Percentiles rank a stretch among this genome's conserved stretches.
Conservation (phyloP, 1,140 invertebrate species). For the Acyrthosiphon pisum region DNA sequence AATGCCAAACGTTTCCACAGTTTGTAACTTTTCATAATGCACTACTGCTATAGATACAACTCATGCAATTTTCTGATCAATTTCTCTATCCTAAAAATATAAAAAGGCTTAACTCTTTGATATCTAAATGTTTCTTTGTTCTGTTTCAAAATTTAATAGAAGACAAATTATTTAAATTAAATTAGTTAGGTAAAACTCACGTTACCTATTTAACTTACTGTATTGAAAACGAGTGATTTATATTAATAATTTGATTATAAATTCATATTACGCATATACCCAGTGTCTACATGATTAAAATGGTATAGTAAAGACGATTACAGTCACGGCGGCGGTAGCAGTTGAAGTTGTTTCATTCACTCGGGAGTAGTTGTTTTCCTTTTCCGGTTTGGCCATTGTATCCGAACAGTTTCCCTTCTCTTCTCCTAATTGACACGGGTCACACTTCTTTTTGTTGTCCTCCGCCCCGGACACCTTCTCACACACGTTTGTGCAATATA, state of each 20-base stretch:
- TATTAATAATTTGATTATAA: not conserved
- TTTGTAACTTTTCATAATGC: too few relatives aligned
- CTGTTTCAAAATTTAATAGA: not conserved
- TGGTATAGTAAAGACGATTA: not conserved
- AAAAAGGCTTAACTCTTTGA: not conserved
- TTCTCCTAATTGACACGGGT: slow-evolving; percentile 37
- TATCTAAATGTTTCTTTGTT: not conserved
- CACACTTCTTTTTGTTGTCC: slow-evolving; percentile 24
- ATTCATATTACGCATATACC: not conserved
- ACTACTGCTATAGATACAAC: too few relatives aligned
- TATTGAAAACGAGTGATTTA: not conserved
- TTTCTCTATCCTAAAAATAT: too few relatives aligned
- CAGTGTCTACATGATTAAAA: not conserved
- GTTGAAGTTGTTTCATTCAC: not conserved
- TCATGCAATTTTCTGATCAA: too few relatives aligned
- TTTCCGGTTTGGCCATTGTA: slow-evolving; percentile 25
- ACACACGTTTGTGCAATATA: slow-evolving; percentile 25
- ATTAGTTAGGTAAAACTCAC: not conserved
- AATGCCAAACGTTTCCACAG: too few relatives aligned
- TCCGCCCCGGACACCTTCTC: not conserved
- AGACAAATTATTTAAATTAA: too few relatives aligned
- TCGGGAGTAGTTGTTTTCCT: slow-evolving; percentile 27
- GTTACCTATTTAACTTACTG: not conserved
- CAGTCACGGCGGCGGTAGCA: not conserved
- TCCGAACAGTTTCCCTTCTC: slow-evolving; percentile 21